Evolutionary conservation across 1,140 invertebrate genomes (phyloP), one percentile per base, ranked within the genome.

Genomic region (Drosophila santomea): DNA sequence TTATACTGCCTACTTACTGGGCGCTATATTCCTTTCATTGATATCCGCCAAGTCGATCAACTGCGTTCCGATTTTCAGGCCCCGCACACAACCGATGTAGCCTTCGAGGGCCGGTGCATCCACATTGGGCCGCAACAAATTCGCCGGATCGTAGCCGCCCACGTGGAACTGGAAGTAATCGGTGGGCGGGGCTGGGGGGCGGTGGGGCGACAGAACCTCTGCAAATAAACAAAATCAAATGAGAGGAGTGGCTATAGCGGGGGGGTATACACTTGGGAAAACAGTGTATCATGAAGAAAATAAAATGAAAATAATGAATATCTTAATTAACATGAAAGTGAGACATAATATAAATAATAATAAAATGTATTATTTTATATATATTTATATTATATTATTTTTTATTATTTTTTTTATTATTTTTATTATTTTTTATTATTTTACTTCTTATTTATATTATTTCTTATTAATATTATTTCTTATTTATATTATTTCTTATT

Each of bases 101-200:
- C 94, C 94, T 64, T 97, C 94, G 4, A 94, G 94, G 3, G 95
- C 88, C 1, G 92, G 80, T 1, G 93, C 93, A 41, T 95, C 94
- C 50, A 93, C 92, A 36, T 94, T 93, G 6, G 95, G 94, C 36
- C 95, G 93, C 60, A 96, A 92, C 41, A 97, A 92, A 80, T 96
- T 96, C 81, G 95, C 94, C 2, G 94, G 93, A 92, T 97, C 96
- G 78, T 97, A 97, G 17, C 97, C 97, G 47, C 97, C 98, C 41
- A 98, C 93, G 93, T 97, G 97, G 63, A 98, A 94, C 93, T 98
- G 96, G 82, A 97, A 97, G 92, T 98, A 98, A 75, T 96, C 96
- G 0, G 95, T 96, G 11, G 97, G 96, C 10, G 96, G 95, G 6
- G 96, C 96, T 10, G 96, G 95, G 7, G 97, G 96, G 69, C 97